Evolutionary conservation across 1,140 invertebrate species (phyloP), one percentile per base, ranked within the genome.

Genomic region (Tetragonula clypearis): DNA sequence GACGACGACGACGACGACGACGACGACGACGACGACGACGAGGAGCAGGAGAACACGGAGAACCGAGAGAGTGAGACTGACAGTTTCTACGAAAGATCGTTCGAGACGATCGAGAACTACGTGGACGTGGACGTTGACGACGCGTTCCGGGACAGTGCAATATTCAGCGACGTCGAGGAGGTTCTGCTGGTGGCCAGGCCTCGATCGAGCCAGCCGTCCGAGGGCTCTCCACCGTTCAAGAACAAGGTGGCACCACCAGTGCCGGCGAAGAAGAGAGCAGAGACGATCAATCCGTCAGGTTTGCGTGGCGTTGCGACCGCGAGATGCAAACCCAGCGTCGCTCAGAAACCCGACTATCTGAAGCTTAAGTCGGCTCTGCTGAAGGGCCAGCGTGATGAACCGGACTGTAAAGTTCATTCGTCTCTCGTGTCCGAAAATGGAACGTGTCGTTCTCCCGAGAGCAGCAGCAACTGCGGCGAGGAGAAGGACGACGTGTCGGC

Each of bases 101-200:
- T 98, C 92, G 97, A 97, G 91, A 97, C 96, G 14, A 97, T 97
- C 35, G 97, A 97, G 92, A 96, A 96, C 90, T 95, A 94, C 88
- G 82, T 92, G 62, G 92, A 94, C 93, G 89, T 88, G 17, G 93
- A 94, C 15, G 94, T 95, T 12, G 96, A 96, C 79, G 97, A 97
- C 84, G 95, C 96, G 1, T 97, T 97, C 91, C 95, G 97, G 90
- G 97, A 98, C 92, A 98, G 97, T 90, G 97, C 97, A 88, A 97
- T 98, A 91, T 98, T 98, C 90, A 98, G 97, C 77, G 97, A 98
- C 88, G 95, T 95, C 30, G 97, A 97, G 65, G 96, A 97, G 82
- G 79, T 90, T 0, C 74, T 92, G 2, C 74, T 92, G 2, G 82
- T 88, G 71, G 84, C 35, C 35, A 87, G 87, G 69, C 58, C 76